These are phyloP conservation scores for Rhizoglyphus robini DNA, from an alignment of 1,140 invertebrate genomes.

Conservation along the genomic window DNA sequence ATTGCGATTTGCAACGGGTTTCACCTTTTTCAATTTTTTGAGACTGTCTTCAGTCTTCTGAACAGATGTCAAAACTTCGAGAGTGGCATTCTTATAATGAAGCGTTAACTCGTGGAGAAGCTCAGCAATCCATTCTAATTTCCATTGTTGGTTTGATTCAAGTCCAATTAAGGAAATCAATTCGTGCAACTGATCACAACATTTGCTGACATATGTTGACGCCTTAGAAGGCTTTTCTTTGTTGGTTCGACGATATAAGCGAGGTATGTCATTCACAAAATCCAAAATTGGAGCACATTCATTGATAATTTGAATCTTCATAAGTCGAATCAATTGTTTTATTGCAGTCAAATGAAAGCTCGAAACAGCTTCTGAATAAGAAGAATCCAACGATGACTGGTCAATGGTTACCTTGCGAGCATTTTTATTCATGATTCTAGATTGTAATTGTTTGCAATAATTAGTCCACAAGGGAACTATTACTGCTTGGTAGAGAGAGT, in stretches of 20 bases:
- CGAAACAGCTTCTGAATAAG: neutral
- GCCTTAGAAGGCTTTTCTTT: constrained; percentile 61
- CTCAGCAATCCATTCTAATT: constrained; percentile 37
- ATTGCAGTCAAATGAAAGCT: neutral
- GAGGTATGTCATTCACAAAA: constrained; percentile 71
- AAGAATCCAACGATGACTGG: neutral
- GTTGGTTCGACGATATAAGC: constrained; percentile 82
- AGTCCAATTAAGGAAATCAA: constrained; percentile 35
- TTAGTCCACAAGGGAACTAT: neutral
- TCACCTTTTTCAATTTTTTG: constrained; percentile 66
- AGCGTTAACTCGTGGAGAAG: constrained; percentile 49
- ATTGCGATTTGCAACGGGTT: constrained; percentile 41
- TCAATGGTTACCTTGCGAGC: neutral
- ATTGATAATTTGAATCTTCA: constrained; percentile 13
- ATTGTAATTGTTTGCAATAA: neutral
- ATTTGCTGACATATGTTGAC: constrained; percentile 57
- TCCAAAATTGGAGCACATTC: constrained; percentile 32
- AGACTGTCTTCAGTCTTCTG: constrained; percentile 88
- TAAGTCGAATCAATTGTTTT: neutral
- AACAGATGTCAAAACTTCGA: constrained; percentile 75
- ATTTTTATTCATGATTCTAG: neutral
- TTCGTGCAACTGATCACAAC: constrained; percentile 41
- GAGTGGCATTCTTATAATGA: constrained; percentile 46
- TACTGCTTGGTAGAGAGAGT: neutral
- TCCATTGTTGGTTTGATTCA: constrained; percentile 20